A percentile compares a stretch with the other conserved stretches of the same genome.
Evolutionary conservation across 2,797 vertebrate species (phyloP).

Genomic region (Hozukius guyotensis): DNA sequence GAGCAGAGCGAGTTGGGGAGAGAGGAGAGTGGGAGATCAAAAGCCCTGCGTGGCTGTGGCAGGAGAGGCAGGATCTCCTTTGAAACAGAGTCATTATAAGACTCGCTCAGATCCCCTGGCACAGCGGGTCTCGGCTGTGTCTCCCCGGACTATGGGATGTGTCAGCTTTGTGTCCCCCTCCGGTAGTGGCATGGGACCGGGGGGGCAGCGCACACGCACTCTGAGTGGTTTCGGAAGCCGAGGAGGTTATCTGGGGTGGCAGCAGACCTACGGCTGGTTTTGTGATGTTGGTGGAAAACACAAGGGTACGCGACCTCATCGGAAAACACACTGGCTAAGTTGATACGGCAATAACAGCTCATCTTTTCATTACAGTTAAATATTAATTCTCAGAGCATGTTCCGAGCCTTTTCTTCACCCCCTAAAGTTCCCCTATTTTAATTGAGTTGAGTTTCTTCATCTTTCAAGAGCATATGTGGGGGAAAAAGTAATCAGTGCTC

Average conservation of each 20-base stretch:
- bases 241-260: conserved; percentile 56
- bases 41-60: conserved; percentile 61
- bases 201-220: conserved; percentile 2
- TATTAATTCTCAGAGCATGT: conserved; percentile 52
- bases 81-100: conserved; percentile 76
- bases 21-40: conserved; percentile 64
- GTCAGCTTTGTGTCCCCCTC: conserved; percentile 47
- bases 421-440: conserved; percentile 39
- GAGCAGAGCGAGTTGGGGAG: conserved; percentile 11
- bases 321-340: conserved; percentile 24
- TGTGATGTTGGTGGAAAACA: conserved; percentile 37
- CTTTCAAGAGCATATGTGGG: conserved; percentile 29
- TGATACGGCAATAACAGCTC: conserved; percentile 29
- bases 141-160: conserved; percentile 53
- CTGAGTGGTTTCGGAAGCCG: conserved; percentile 9
- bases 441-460: conserved; percentile 47
- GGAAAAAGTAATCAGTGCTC: conserved; percentile 21
- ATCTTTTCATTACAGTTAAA: conserved; percentile 57
- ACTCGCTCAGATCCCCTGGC: conserved; percentile 60
- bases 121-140: conserved; percentile 39
- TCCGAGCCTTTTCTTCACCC: conserved; percentile 13
- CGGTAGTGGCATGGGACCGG: conserved; percentile 28
- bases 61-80: conserved; percentile 68
- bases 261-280: conserved; percentile 23
- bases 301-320: conserved; percentile 30